Conservation (phyloP, 2,888 invertebrate species). For the Cremastobaeus sp. region DNA sequence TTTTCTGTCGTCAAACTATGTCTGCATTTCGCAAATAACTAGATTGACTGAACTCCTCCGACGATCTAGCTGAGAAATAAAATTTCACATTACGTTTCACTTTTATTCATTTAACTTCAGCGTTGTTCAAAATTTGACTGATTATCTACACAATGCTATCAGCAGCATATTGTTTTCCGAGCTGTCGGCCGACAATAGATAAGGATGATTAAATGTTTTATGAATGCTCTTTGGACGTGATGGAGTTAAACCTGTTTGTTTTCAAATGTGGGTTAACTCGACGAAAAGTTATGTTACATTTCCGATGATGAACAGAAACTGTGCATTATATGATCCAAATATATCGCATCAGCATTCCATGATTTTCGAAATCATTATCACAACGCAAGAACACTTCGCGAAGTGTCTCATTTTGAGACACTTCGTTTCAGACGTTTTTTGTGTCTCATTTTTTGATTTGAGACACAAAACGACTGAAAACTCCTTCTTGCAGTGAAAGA, state of each 20-base stretch:
- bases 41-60: slow-evolving; percentile 38
- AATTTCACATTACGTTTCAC: slow-evolving; percentile 37
- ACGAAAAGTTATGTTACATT: slow-evolving; percentile 11
- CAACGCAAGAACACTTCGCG: too few relatives aligned
- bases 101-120: slow-evolving; percentile 12
- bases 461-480: too few relatives aligned
- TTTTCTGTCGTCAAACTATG: slow-evolving; percentile 38
- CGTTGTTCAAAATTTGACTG: slow-evolving; percentile 28
- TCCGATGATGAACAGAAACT: neutral
- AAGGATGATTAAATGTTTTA: slow-evolving; percentile 49
- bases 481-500: too few relatives aligned
- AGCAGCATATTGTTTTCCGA: slow-evolving; percentile 38
- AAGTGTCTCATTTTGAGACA: too few relatives aligned
- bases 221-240: slow-evolving; percentile 27
- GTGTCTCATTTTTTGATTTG: too few relatives aligned
- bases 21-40: slow-evolving; percentile 50
- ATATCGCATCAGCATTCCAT: too few relatives aligned
- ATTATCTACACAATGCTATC: slow-evolving; percentile 45
- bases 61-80: slow-evolving; percentile 24
- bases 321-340: too few relatives aligned
- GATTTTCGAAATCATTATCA: too few relatives aligned
- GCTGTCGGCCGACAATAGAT: slow-evolving; percentile 21
- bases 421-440: too few relatives aligned
- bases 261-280: slow-evolving; percentile 23
- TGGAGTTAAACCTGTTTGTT: slow-evolving; percentile 27